These are phyloP conservation scores for Australoheros facetus DNA, from an alignment of 2,797 vertebrate species.

Conservation along the genomic window DNA sequence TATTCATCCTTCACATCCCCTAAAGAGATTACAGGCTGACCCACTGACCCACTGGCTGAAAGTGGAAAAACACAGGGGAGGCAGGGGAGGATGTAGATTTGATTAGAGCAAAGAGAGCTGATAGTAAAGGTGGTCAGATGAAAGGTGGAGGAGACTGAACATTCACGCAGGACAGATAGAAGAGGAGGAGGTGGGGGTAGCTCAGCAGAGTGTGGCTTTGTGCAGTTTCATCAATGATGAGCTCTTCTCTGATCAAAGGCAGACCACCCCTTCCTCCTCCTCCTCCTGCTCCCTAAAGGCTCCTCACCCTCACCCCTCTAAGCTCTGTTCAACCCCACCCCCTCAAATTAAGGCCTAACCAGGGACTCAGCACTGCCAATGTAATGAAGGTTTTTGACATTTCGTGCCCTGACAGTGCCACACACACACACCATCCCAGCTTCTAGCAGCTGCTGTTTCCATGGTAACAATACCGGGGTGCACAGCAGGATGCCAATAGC, in stretches of 20 bases:
- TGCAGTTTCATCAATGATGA: conserved; percentile 45
- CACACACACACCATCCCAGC: neutral
- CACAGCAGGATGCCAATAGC: conserved; percentile 26
- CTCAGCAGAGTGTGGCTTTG: conserved; percentile 12
- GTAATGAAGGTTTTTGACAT: conserved; percentile 48
- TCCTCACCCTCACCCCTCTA: neutral
- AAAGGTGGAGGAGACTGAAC: neutral
- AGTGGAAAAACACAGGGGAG: neutral
- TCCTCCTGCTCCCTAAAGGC: neutral
- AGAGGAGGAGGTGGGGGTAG: neutral
- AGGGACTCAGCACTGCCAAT: conserved; percentile 11
- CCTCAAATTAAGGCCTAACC: neutral
- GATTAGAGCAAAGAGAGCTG: conserved; percentile 26
- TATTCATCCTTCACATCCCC: conserved; percentile 34
- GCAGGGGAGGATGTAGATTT: conserved; percentile 18
- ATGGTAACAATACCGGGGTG: conserved; percentile 58
- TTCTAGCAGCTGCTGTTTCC: conserved; percentile 70
- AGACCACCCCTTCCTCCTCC: neutral
- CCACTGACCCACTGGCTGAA: conserved; percentile 48
- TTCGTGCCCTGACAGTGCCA: conserved; percentile 12
- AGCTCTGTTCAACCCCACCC: conserved; percentile 14
- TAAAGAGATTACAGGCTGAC: conserved; percentile 61
- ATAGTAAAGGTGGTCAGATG: neutral
- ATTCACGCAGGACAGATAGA: neutral
- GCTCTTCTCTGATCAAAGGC: conserved; percentile 57